These are phyloP conservation scores for Madoqua kirkii DNA, from an alignment of 2,113 vertebrate genomes.

Conservation along the genomic window DNA sequence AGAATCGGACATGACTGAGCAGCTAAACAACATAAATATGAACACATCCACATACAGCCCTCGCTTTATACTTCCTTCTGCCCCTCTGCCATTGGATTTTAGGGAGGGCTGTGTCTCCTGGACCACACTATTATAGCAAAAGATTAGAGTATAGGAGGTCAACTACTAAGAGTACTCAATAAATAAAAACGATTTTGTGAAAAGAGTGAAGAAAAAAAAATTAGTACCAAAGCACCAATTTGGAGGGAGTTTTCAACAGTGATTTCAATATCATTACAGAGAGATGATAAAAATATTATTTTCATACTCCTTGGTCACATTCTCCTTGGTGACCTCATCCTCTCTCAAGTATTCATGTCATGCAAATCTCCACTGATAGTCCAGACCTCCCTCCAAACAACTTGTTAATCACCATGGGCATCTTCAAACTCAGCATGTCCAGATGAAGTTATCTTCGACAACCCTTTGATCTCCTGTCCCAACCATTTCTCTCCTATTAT, in stretches of 20 bases:
- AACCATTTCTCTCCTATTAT: background rate
- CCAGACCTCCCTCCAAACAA: background rate
- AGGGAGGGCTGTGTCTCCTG: background rate
- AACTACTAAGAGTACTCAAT: background rate
- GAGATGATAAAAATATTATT: background rate
- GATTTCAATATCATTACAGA: background rate
- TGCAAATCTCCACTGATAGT: background rate
- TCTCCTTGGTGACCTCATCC: background rate
- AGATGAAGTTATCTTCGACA: background rate
- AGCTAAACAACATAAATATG: background rate
- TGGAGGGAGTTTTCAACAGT: background rate
- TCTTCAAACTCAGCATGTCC: background rate
- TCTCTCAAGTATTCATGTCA: background rate
- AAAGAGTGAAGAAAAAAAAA: background rate
- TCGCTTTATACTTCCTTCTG: background rate
- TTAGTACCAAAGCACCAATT: background rate
- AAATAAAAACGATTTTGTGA: background rate
- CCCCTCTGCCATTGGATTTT: background rate
- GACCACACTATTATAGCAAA: background rate
- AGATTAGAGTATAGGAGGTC: background rate
- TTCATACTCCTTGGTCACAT: background rate
- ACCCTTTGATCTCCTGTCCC: background rate
- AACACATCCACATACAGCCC: background rate
- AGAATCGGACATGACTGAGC: background rate
- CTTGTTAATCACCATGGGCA: background rate